Evolutionary conservation across 2,888 invertebrate species (phyloP).

Genomic region (Phortica okadai): DNA sequence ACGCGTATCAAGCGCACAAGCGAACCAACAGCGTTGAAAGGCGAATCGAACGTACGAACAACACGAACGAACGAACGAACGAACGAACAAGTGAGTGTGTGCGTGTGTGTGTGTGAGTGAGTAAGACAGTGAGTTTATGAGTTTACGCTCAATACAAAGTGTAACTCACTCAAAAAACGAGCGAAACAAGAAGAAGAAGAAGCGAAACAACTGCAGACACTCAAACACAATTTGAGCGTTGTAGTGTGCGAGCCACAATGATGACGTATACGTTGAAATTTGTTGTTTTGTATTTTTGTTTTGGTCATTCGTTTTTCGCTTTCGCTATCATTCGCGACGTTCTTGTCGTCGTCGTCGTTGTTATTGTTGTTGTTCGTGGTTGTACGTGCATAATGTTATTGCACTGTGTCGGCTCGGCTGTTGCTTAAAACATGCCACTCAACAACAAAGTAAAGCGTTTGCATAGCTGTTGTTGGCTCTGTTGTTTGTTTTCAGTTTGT

Average conservation of each 20-base stretch:
- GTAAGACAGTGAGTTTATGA: neutral
- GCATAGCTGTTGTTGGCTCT: too few relatives aligned
- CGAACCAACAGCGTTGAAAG: neutral
- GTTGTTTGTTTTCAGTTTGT: too few relatives aligned
- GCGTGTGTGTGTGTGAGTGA: neutral
- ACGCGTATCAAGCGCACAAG: conserved; percentile 24
- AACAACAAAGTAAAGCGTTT: neutral
- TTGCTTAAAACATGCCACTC: too few relatives aligned
- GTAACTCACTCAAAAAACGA: neutral
- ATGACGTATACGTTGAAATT: neutral
- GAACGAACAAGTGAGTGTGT: neutral
- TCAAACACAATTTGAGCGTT: neutral
- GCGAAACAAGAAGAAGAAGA: neutral
- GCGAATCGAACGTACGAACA: neutral
- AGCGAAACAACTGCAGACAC: neutral
- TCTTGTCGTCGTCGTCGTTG: neutral
- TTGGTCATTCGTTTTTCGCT: neutral
- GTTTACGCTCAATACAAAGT: neutral
- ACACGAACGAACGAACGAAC: neutral
- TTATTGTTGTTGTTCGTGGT: neutral
- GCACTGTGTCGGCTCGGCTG: neutral
- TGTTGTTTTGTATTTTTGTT: neutral
- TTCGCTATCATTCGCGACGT: neutral
- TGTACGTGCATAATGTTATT: neutral
- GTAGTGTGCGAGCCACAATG: neutral